Conservation (phyloP, 2,797 vertebrate species). For the Macropodus opercularis region DNA sequence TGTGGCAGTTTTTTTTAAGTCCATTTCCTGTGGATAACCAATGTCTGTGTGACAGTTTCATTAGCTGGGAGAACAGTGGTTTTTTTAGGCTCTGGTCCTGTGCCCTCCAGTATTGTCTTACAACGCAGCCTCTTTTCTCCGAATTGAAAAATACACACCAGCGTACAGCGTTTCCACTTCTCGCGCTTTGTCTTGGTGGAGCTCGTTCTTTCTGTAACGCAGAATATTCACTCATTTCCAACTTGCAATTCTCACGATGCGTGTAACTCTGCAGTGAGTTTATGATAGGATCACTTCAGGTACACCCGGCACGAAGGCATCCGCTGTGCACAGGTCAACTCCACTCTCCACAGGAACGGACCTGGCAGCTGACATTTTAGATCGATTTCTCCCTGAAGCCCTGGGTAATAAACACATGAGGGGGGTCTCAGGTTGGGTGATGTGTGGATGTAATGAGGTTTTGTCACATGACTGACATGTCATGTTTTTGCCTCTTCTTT, state of each 20-base stretch:
- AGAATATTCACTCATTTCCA: constrained; percentile 9
- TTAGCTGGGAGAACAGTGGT: not conserved
- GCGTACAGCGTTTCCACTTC: not conserved
- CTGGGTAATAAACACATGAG: constrained; percentile 79
- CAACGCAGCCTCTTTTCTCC: not conserved
- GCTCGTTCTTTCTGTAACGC: not conserved
- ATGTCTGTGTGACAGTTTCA: constrained; percentile 10
- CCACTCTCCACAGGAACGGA: constrained; percentile 59
- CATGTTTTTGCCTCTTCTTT: constrained; percentile 54
- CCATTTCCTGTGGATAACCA: constrained; percentile 7
- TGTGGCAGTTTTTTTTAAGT: not conserved
- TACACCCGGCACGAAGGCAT: constrained; percentile 39
- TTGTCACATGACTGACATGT: constrained; percentile 72
- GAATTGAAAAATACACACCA: not conserved
- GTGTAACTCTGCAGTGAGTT: constrained; percentile 3
- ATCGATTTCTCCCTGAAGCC: constrained; percentile 72
- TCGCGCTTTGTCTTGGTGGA: not conserved
- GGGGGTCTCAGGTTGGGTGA: constrained; percentile 62
- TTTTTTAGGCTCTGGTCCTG: not conserved
- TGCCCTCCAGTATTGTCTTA: not conserved
- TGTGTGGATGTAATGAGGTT: constrained; percentile 72
- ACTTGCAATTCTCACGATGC: not conserved
- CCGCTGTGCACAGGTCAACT: constrained; percentile 57
- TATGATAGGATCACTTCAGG: constrained; percentile 44
- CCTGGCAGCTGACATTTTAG: constrained; percentile 78